Percentiles rank a stretch among this genome's conserved stretches.
Evolutionary conservation across 2,113 vertebrate species (phyloP).

Genomic region (Dendropsophus ebraccatus): DNA sequence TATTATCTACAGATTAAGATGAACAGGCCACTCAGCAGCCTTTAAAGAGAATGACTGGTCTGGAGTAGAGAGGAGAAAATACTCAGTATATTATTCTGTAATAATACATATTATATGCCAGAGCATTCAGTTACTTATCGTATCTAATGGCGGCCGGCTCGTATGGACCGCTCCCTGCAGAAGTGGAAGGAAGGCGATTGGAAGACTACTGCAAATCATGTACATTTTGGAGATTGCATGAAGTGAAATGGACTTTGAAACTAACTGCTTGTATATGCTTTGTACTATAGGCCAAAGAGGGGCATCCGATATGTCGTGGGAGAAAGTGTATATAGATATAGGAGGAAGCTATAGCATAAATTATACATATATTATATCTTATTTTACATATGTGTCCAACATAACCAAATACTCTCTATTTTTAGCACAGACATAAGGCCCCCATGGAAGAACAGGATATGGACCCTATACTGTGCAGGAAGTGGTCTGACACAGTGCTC

Average conservation of each 20-base stretch:
- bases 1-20: constrained; percentile 27
- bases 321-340: constrained; percentile 12
- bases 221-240: neutral
- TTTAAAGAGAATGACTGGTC: neutral
- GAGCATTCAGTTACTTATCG: neutral
- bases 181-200: neutral
- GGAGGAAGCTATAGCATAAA: neutral
- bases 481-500: no score
- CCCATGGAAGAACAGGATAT: neutral
- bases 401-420: no score
- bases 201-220: neutral
- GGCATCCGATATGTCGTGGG: neutral
- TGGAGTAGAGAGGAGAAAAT: constrained; percentile 23
- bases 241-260: constrained; percentile 8
- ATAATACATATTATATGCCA: constrained; percentile 7
- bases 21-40: neutral
- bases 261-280: neutral
- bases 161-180: neutral
- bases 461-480: neutral
- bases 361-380: neutral
- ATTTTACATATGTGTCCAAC: no score
- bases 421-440: neutral
- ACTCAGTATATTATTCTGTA: constrained; percentile 14
- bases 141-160: neutral
- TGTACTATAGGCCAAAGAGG: neutral